Conservation (phyloP, 2,888 invertebrate genomes). For the Lasioglossum marginatum region DNA sequence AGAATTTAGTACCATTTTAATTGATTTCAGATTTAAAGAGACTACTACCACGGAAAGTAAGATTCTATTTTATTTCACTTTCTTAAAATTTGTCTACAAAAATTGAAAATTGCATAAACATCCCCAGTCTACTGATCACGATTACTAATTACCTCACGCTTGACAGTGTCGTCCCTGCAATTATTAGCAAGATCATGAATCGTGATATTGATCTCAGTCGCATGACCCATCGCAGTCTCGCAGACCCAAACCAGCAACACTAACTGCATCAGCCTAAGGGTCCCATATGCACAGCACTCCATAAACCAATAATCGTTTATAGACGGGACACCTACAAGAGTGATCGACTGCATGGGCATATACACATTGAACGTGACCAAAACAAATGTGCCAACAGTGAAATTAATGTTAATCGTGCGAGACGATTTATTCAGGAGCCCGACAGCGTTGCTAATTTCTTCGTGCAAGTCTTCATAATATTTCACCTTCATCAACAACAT, state of each 20-base stretch:
- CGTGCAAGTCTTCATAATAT: background rate
- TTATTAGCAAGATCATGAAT: background rate
- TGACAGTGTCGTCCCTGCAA: too few species aligned
- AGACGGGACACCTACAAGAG: too few species aligned
- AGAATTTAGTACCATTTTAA: too few species aligned
- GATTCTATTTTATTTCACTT: too few species aligned
- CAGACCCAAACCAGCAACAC: background rate
- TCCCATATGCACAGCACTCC: background rate
- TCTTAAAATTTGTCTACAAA: too few species aligned
- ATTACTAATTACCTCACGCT: too few species aligned
- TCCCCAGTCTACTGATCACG: too few species aligned
- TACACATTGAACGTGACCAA: background rate
- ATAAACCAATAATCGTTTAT: too few species aligned
- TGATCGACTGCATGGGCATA: fast-evolving
- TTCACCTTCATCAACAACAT: background rate
- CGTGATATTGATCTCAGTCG: background rate
- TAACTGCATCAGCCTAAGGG: background rate
- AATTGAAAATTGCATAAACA: too few species aligned
- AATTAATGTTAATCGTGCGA: background rate
- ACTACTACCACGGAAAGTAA: too few species aligned
- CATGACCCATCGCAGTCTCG: background rate
- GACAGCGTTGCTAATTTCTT: background rate
- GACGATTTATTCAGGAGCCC: background rate
- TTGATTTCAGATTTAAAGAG: too few species aligned
- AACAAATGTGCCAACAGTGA: background rate